phyloP scores from a whole-genome alignment of 2,888 invertebrate species.

The Argyra leucocephala region DNA sequence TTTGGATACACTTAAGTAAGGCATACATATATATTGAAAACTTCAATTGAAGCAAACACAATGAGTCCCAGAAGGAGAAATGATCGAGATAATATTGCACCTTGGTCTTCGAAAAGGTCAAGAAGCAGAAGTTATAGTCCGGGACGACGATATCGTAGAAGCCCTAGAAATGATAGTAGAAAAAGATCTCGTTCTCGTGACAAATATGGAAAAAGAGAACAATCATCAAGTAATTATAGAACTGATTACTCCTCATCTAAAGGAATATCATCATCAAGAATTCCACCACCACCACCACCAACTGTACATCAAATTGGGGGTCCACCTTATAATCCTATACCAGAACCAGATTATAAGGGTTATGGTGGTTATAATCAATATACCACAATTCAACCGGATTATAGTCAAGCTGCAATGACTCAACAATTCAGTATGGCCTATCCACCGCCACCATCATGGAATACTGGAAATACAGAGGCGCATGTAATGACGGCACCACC shows the following conservation, averaged over 20 bases:
- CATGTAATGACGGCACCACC: slow-evolving; percentile 27
- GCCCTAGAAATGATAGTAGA: neutral
- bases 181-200: neutral
- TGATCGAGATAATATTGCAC: neutral
- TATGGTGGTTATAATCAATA: slow-evolving; percentile 34
- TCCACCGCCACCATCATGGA: slow-evolving; percentile 36
- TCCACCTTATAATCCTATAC: slow-evolving; percentile 31
- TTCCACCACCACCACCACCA: slow-evolving; percentile 28
- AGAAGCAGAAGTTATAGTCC: slow-evolving; percentile 32
- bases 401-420: slow-evolving; percentile 29
- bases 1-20: too few species aligned
- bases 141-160: slow-evolving; percentile 30
- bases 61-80: neutral
- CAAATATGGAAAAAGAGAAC: neutral
- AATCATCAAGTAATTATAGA: neutral
- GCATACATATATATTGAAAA: too few species aligned
- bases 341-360: slow-evolving; percentile 33
- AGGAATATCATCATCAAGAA: slow-evolving; percentile 29
- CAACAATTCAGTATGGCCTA: slow-evolving; percentile 32
- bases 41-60: neutral
- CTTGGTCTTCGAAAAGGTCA: neutral
- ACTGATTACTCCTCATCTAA: slow-evolving; percentile 15
- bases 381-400: slow-evolving; percentile 28
- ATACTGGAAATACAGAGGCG: slow-evolving; percentile 23
- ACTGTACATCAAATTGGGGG: slow-evolving; percentile 23